Evolutionary conservation across 2,113 vertebrate species (phyloP).

Genomic region (Gobius niger): DNA sequence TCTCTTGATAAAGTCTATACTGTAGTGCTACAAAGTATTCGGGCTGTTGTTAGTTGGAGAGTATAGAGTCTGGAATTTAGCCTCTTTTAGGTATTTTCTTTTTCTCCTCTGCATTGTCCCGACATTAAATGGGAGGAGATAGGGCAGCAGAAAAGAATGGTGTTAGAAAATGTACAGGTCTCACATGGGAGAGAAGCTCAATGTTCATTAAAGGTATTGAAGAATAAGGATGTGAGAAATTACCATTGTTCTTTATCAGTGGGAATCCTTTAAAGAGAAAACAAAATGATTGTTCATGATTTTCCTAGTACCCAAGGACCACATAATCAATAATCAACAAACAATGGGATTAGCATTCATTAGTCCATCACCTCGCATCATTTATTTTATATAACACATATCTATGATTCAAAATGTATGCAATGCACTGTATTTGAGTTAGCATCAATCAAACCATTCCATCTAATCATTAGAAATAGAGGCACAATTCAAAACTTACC

Average conservation of each 20-base stretch:
- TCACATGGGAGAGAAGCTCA: conserved; percentile 65
- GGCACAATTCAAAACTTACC: conserved; percentile 78
- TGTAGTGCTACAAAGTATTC: neutral
- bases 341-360: conserved; percentile 66
- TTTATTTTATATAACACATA: conserved; percentile 24
- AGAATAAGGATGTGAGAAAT: conserved; percentile 70
- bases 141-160: conserved; percentile 64
- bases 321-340: conserved; percentile 60
- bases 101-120: conserved; percentile 38
- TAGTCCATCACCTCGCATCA: conserved; percentile 48
- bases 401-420: conserved; percentile 45
- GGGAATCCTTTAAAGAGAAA: conserved; percentile 76
- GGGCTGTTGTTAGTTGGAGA: neutral
- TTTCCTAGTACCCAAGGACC: conserved; percentile 67
- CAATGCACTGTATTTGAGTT: conserved; percentile 18
- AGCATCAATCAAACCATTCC: conserved; percentile 26
- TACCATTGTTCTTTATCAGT: conserved; percentile 80
- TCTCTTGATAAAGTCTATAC: neutral
- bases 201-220: conserved; percentile 71
- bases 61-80: conserved; percentile 8
- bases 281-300: conserved; percentile 77
- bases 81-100: conserved; percentile 6
- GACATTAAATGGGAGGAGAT: conserved; percentile 61
- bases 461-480: neutral
- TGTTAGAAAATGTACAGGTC: conserved; percentile 70